Conservation (phyloP, 2,113 vertebrate genomes). For the Hyaena hyaena region DNA sequence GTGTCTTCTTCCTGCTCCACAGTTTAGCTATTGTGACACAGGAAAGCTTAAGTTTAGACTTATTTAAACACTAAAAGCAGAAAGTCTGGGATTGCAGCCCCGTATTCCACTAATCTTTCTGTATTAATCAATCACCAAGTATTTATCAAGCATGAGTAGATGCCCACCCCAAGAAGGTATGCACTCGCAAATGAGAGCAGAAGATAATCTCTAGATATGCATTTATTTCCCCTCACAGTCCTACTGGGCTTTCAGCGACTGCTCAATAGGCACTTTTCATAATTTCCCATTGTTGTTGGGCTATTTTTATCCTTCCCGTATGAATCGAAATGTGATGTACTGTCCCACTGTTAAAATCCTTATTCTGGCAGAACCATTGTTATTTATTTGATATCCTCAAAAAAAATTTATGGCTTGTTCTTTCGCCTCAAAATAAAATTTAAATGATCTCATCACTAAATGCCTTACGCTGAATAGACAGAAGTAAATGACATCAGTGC, state of each 20-base stretch:
- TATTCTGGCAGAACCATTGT: neutral
- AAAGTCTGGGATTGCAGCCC: neutral
- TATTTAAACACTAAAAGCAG: conserved; percentile 68
- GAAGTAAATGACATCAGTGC: neutral
- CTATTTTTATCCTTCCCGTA: conserved; percentile 67
- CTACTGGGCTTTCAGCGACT: neutral
- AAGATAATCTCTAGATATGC: neutral
- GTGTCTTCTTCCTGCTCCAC: neutral
- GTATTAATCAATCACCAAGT: conserved; percentile 19
- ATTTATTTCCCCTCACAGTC: neutral
- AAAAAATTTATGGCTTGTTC: neutral
- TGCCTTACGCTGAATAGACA: neutral
- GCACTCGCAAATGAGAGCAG: neutral
- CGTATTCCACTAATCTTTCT: neutral
- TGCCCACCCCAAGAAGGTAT: neutral
- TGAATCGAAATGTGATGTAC: conserved; percentile 34
- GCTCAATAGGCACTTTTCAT: conserved; percentile 29
- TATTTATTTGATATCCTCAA: neutral
- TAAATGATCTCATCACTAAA: conserved; percentile 53
- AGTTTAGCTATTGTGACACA: neutral
- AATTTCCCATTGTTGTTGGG: conserved; percentile 63
- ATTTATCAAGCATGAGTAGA: neutral
- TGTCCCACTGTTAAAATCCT: conserved; percentile 27
- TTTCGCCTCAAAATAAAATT: conserved; percentile 42
- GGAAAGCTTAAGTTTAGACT: conserved; percentile 34